These are phyloP conservation scores for Allygus modestus DNA, from an alignment of 2,888 invertebrate species.

Conservation along the genomic window DNA sequence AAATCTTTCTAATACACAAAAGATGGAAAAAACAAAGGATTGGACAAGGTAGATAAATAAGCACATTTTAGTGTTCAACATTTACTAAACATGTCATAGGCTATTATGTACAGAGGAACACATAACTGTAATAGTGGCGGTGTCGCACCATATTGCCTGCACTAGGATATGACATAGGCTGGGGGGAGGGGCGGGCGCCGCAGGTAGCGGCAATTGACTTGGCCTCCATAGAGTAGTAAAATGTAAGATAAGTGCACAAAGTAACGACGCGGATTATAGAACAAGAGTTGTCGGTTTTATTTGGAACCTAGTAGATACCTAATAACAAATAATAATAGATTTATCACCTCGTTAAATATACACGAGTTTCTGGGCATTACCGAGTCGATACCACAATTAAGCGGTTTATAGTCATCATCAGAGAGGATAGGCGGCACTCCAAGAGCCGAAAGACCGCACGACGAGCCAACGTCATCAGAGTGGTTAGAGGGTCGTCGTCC, in stretches of 20 bases:
- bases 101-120: conserved; percentile 57
- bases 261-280: neutral
- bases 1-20: no score
- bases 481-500: no score
- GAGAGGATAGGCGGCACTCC: no score
- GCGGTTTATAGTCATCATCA: no score
- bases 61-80: conserved; percentile 43
- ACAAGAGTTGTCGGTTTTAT: neutral
- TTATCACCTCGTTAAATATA: no score
- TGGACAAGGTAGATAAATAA: conserved; percentile 5
- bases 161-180: conserved; percentile 20
- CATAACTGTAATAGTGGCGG: conserved; percentile 45
- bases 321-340: no score
- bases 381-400: no score
- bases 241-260: neutral
- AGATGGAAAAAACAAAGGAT: no score
- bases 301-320: no score
- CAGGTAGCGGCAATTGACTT: conserved; percentile 51
- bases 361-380: no score
- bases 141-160: conserved; percentile 22
- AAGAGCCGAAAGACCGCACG: no score
- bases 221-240: conserved; percentile 28
- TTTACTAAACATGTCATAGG: conserved; percentile 59
- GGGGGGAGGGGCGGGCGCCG: conserved; percentile 27
- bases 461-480: no score